Percentiles rank a stretch among this genome's conserved stretches.
These are phyloP conservation scores for Caenorhabditis sp. DNA, from an alignment of 2,888 invertebrate species.

Conservation along the genomic window DNA sequence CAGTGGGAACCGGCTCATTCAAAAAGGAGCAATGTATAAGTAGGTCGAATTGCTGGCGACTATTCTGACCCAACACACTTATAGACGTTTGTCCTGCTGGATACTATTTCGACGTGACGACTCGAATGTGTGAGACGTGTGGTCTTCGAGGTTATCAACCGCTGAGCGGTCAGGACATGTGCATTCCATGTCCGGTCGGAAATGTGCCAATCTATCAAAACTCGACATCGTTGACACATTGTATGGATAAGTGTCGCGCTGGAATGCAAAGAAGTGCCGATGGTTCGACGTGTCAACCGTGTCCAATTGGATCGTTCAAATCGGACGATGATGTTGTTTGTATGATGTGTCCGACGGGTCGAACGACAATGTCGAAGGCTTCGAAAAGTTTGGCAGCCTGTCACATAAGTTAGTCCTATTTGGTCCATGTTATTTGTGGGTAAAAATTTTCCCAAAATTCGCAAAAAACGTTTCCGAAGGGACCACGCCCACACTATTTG, in stretches of 20 bases:
- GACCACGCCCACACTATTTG: too few relatives aligned
- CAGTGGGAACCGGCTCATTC: slow-evolving; percentile 27
- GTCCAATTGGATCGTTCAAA: slow-evolving; percentile 54
- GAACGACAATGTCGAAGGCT: slow-evolving; percentile 46
- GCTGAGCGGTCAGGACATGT: slow-evolving; percentile 41
- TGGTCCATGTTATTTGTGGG: too few relatives aligned
- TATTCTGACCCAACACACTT: not conserved
- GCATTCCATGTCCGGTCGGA: slow-evolving; percentile 45
- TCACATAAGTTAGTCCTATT: slow-evolving; percentile 33
- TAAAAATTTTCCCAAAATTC: too few relatives aligned
- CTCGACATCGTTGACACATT: slow-evolving; percentile 47
- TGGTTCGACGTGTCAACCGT: slow-evolving; percentile 43
- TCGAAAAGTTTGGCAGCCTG: slow-evolving; percentile 40
- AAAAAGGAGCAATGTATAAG: slow-evolving; percentile 39
- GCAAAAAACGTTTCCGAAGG: too few relatives aligned
- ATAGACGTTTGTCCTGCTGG: slow-evolving; percentile 51
- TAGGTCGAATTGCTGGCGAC: too few relatives aligned
- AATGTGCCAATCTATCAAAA: slow-evolving; percentile 49
- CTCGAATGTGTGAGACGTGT: slow-evolving; percentile 51
- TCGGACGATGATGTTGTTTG: slow-evolving; percentile 43
- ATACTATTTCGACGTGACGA: slow-evolving; percentile 43
- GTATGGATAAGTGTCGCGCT: slow-evolving; percentile 51
- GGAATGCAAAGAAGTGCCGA: slow-evolving; percentile 46
- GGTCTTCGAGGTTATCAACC: slow-evolving; percentile 49
- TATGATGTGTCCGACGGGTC: slow-evolving; percentile 55